Evolutionary conservation across 2,797 vertebrate species (phyloP), one percentile per base, ranked within the genome.

Genomic region (Babyrousa celebensis): DNA sequence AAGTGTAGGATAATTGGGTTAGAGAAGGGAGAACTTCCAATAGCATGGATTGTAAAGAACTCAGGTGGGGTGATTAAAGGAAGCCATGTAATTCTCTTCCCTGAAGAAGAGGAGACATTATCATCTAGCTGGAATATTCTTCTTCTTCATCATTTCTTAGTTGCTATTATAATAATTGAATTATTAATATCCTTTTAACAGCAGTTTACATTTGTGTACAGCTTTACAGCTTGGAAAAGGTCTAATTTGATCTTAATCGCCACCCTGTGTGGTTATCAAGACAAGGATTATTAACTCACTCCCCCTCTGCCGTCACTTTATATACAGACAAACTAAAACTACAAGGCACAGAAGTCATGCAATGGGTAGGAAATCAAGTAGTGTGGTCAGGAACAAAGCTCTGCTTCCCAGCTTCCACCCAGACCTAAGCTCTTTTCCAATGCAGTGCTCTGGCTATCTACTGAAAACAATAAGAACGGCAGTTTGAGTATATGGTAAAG

Each of bases 101-200:
- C 79, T 3, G n/a, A 91, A 90, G 56, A 96, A 90, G 32, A 67
- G 65, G 54, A 92, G 43, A 65, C 52, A 54, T 75, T 72, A 65
- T 91, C 21, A 27, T 80, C 17, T 85, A 52, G n/a, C 91, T 92
- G 48, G 58, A 63, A 90, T 93, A 54, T 56, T 74, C 43, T 89
- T 68, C 40, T 86, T 70, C 80, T 21, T 92, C 32, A 89, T 62
- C 43, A 74, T 40, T 94, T 27, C 58, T 94, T 87, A 89, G 75
- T 48, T 71, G 88, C 75, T 85, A 71, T 94, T 91, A 74, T 65
- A 85, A 85, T 91, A 97, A 96, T 58, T 85, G 63, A 95, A 96
- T 95, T 94, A 92, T 94, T 96, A 96, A 90, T 92, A 94, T 90
- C 48, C n/a, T 78, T 93, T 96, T 91, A 96, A 95, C 27, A 86